Conservation (phyloP, 2,888 invertebrate genomes). For the Drosophila infuscata region DNA sequence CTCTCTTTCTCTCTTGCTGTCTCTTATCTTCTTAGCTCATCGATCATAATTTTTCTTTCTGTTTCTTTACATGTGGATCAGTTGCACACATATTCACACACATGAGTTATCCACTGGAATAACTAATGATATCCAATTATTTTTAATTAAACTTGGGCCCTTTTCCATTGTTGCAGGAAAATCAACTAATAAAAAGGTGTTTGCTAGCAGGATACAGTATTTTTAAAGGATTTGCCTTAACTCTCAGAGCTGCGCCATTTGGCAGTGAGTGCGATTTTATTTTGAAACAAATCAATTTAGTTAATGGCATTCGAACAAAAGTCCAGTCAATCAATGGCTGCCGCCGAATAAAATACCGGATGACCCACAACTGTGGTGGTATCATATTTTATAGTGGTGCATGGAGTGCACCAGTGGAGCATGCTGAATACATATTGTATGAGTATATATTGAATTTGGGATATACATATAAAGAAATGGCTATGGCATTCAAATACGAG, state of each 20-base stretch:
- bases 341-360: slow-evolving; percentile 48
- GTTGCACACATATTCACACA: background rate
- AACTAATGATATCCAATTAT: no score
- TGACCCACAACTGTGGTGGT: slow-evolving; percentile 17
- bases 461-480: slow-evolving; percentile 28
- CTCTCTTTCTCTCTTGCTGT: no score
- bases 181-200: background rate
- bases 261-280: slow-evolving; percentile 30
- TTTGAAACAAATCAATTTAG: slow-evolving; percentile 54
- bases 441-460: slow-evolving; percentile 8
- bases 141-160: background rate
- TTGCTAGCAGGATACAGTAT: background rate
- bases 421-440: background rate
- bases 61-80: no score
- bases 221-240: slow-evolving; percentile 25
- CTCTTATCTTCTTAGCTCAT: background rate
- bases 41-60: no score
- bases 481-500: slow-evolving; percentile 26
- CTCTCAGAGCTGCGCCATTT: slow-evolving; percentile 43
- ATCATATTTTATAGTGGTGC: slow-evolving; percentile 25
- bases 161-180: background rate
- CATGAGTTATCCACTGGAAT: no score
- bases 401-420: background rate
- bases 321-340: slow-evolving; percentile 49
- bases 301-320: slow-evolving; percentile 52